Evolutionary conservation across 2,888 invertebrate species (phyloP), one percentile per base, ranked within the genome.

Genomic region (Cryptocheilus praepositus): DNA sequence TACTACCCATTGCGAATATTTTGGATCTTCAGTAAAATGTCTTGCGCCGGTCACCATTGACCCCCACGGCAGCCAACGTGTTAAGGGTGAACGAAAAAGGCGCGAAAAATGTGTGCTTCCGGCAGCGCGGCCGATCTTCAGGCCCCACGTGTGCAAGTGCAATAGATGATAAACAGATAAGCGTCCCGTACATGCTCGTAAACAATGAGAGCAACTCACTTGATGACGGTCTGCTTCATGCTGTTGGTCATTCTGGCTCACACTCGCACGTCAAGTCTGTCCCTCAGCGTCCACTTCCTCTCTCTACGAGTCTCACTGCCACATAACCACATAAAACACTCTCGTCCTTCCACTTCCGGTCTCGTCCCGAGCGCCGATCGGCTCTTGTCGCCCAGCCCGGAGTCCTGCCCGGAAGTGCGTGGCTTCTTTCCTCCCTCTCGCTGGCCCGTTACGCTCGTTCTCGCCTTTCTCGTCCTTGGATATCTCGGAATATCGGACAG

Each of bases 181-280:
- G 11, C 3, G 36, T 4, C 36, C 36, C 36, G 36, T 11, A 7
- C 36, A 11, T 11, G 36, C 36, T 36, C 36, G 8, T 36, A 57
- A 65, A 65, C 53, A 54, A 63, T 36, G 62, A 51, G 53, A 67
- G 43, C 45, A 70, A 89, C 91, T 90, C 89, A 90, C 91, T 90
- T 90, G 81, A 91, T 91, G 67, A 91, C 90, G 19, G 91, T 91
- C 75, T 91, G 91, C 83, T 91, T 90, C 85, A 91, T 90, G 73
- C 90, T 89, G 79, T 90, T 90, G 64, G 90, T 91, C 91, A 90
- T 91, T 68, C 57, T 76, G 70, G 21, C 7, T 43, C 58, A 49
- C 21, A 58, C 51, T 54, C 36, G 56, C 36, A 11, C 36, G 36
- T 59, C 59, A 44, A 44, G 3, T 49, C n/a, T 49, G 3, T 36